These are phyloP conservation scores for Microctonus hyperodae DNA, from an alignment of 2,888 invertebrate genomes.

Conservation along the genomic window DNA sequence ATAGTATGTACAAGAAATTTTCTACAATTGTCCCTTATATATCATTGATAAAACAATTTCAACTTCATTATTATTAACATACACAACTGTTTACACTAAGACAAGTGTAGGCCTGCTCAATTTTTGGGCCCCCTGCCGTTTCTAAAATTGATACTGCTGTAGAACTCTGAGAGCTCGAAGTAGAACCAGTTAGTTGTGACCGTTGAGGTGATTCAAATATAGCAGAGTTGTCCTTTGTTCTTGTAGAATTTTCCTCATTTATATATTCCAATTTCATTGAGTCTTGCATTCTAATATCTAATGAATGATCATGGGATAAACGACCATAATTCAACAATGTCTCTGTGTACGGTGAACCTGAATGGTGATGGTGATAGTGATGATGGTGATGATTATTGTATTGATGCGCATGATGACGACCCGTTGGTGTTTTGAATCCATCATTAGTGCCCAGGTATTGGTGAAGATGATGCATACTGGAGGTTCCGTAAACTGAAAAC, in stretches of 20 bases:
- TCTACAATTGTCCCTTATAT: background rate
- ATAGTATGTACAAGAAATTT: background rate
- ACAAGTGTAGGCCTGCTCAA: slow-evolving; percentile 56
- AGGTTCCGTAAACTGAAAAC: slow-evolving; percentile 51
- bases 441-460: slow-evolving; percentile 58
- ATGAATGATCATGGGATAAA: slow-evolving; percentile 49
- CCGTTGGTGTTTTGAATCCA: slow-evolving; percentile 53
- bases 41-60: background rate
- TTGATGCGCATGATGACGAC: slow-evolving; percentile 54
- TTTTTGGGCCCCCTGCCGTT: slow-evolving; percentile 48
- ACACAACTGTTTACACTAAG: slow-evolving; percentile 58
- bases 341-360: slow-evolving; percentile 51
- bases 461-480: slow-evolving; percentile 57
- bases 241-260: slow-evolving; percentile 45
- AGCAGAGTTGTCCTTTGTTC: slow-evolving; percentile 41
- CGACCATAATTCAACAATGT: slow-evolving; percentile 57
- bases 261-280: slow-evolving; percentile 40
- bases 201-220: slow-evolving; percentile 35
- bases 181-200: slow-evolving; percentile 28
- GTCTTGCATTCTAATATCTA: slow-evolving; percentile 49
- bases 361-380: slow-evolving; percentile 48
- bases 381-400: slow-evolving; percentile 49
- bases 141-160: slow-evolving; percentile 37
- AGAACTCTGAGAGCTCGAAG: slow-evolving; percentile 8
- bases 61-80: slow-evolving; percentile 39